Conservation (phyloP, 2,888 invertebrate species). For the Troilus luridus region DNA sequence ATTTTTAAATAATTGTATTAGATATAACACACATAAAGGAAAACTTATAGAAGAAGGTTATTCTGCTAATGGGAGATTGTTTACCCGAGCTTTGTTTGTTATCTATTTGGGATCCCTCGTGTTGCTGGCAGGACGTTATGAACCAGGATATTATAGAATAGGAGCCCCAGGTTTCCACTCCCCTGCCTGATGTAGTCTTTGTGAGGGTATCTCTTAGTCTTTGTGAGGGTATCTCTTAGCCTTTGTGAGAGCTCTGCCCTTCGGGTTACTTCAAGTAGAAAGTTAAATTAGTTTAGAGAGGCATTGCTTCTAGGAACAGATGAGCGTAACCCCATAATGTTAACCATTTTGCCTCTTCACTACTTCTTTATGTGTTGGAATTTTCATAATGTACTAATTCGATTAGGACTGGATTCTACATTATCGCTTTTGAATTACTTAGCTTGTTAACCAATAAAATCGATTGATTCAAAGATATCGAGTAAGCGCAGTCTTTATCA, state of each 20-base stretch:
- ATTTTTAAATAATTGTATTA: not conserved
- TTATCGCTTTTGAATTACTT: too few relatives aligned
- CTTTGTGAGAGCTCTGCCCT: conserved; percentile 13
- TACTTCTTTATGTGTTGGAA: not conserved
- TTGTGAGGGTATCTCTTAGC: conserved; percentile 13
- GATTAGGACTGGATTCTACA: not conserved
- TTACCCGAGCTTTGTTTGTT: not conserved
- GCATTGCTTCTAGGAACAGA: conserved; percentile 2
- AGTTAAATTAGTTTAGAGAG: conserved; percentile 34
- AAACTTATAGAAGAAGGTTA: not conserved
- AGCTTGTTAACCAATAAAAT: too few relatives aligned
- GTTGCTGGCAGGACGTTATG: not conserved
- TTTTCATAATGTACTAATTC: not conserved
- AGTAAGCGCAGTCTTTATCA: too few relatives aligned
- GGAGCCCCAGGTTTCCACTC: not conserved
- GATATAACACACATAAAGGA: not conserved
- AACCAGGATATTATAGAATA: conserved; percentile 21
- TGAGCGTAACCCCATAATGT: not conserved
- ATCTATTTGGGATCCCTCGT: not conserved
- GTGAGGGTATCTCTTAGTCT: conserved; percentile 19
- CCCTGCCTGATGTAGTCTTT: conserved; percentile 4
- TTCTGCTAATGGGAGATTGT: not conserved
- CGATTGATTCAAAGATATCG: too few relatives aligned
- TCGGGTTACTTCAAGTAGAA: conserved; percentile 25
- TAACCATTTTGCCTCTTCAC: not conserved